Percentiles rank a stretch among this genome's conserved stretches.
These are phyloP conservation scores for Drosophila grimshawi DNA, from an alignment of 1,140 invertebrate species.

Conservation along the genomic window DNA sequence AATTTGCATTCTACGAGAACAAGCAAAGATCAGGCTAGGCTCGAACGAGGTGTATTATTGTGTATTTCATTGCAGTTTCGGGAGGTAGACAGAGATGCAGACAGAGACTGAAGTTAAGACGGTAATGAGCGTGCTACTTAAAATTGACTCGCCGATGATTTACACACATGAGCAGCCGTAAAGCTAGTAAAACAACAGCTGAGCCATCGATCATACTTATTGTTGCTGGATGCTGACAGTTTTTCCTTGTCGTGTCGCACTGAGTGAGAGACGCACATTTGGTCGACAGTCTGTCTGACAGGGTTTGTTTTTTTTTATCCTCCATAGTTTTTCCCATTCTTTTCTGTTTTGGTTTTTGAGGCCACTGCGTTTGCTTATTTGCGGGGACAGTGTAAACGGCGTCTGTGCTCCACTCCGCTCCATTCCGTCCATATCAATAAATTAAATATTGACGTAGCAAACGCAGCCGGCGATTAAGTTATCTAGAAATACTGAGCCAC, in stretches of 20 bases:
- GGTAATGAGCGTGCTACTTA: conserved; percentile 2
- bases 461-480: conserved; percentile 45
- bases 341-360: conserved; percentile 25
- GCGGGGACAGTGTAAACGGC: conserved; percentile 19
- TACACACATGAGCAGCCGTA: conserved; percentile 25
- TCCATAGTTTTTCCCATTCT: background rate
- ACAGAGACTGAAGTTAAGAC: conserved; percentile 1
- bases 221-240: conserved; percentile 42
- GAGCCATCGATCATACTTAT: conserved; percentile 46
- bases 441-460: conserved; percentile 71
- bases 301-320: background rate
- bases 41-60: too few relatives aligned
- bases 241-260: conserved; percentile 28
- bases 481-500: conserved; percentile 29
- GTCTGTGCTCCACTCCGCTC: background rate
- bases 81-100: background rate
- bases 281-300: conserved; percentile 3
- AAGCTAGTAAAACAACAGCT: conserved; percentile 12
- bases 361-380: conserved; percentile 32
- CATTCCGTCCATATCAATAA: conserved; percentile 54
- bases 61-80: background rate
- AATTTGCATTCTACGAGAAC: background rate
- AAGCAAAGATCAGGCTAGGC: background rate
- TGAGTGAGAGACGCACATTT: background rate
- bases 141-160: conserved; percentile 22